A percentile compares a stretch with the other conserved stretches of the same genome.
Evolutionary conservation across 2,797 vertebrate genomes (phyloP).

Genomic region (Loriculus beryllinus): DNA sequence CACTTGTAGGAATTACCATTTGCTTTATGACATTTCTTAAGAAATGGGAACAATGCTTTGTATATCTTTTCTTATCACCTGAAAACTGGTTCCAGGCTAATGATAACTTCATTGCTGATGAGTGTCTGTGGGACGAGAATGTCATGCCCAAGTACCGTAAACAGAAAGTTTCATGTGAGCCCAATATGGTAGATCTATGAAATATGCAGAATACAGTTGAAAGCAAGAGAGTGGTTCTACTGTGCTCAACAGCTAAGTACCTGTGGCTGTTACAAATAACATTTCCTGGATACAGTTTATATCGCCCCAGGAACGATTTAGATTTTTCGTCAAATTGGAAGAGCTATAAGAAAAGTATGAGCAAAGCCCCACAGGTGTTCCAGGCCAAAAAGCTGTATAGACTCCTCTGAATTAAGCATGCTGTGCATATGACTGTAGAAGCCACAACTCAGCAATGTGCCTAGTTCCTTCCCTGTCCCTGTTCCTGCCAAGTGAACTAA

Average conservation of each 20-base stretch:
- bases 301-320: not conserved
- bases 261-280: not conserved
- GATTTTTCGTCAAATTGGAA: not conserved
- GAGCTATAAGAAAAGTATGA: not conserved
- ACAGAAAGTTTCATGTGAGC: not conserved
- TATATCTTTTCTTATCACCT: not conserved
- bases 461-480: not conserved
- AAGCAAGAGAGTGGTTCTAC: not conserved
- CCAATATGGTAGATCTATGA: not conserved
- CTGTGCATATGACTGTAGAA: not conserved
- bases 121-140: not conserved
- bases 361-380: not conserved
- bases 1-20: not conserved
- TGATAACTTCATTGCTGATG: not conserved
- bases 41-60: not conserved
- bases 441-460: not conserved
- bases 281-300: not conserved
- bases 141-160: not conserved
- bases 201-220: not conserved
- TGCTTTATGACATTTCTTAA: not conserved
- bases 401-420: not conserved
- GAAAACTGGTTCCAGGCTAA: not conserved
- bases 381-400: not conserved
- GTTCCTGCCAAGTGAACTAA: not conserved
- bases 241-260: not conserved